A percentile compares a stretch with the other conserved stretches of the same genome.
Evolutionary conservation across 2,888 invertebrate genomes (phyloP).

Genomic region (Metellina segmentata): DNA sequence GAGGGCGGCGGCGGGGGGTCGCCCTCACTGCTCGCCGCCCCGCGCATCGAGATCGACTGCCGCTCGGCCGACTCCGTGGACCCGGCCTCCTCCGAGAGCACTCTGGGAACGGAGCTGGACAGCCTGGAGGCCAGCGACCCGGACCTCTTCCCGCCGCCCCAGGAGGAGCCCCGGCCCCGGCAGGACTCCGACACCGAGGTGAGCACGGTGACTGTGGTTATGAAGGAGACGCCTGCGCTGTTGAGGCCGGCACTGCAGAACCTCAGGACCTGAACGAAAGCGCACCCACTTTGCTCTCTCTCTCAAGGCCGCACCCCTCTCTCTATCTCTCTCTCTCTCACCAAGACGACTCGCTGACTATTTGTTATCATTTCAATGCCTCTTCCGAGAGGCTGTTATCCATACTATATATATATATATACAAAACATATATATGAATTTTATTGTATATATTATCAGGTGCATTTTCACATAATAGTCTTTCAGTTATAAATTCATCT

Average conservation of each 20-base stretch:
- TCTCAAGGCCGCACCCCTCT: not conserved
- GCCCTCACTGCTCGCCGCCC: slow-evolving; percentile 53
- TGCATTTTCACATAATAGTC: slow-evolving; percentile 70
- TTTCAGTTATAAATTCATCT: slow-evolving; percentile 71
- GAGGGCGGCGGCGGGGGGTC: slow-evolving; percentile 83
- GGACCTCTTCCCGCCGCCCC: slow-evolving; percentile 14
- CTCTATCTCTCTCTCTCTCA: not conserved
- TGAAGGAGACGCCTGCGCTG: slow-evolving; percentile 72
- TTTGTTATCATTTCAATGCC: not conserved
- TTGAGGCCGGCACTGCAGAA: slow-evolving; percentile 72
- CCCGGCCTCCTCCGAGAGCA: slow-evolving; percentile 75
- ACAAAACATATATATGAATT: not conserved
- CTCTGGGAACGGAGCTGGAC: slow-evolving; percentile 76
- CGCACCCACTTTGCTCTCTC: not conserved
- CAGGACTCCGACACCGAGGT: slow-evolving; percentile 76
- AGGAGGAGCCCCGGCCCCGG: not conserved
- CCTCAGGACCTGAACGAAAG: slow-evolving; percentile 43
- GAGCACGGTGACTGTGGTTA: slow-evolving; percentile 77
- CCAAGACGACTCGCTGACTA: not conserved
- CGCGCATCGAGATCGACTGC: slow-evolving; percentile 77
- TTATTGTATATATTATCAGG: slow-evolving; percentile 64
- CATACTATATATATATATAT: not conserved
- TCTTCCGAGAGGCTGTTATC: not conserved
- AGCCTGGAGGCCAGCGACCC: slow-evolving; percentile 71
- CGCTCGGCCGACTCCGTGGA: slow-evolving; percentile 70